Evolutionary conservation across 2,113 vertebrate species (phyloP), one percentile per base, ranked within the genome.

Genomic region (Phyllostomus hastatus): DNA sequence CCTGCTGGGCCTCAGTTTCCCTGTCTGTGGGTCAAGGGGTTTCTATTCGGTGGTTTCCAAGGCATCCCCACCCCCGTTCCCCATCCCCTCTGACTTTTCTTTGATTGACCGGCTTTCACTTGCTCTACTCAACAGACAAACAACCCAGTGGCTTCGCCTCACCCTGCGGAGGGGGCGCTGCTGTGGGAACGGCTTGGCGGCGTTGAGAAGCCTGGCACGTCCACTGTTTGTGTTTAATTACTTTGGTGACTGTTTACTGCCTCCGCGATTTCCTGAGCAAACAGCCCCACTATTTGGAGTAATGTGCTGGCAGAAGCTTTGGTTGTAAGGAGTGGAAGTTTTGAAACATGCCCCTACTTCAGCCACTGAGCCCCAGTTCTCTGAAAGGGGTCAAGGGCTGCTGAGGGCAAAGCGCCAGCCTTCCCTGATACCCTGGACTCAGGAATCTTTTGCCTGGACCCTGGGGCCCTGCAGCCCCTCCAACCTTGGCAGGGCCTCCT

Each of bases 201-300:
- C 20, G 4, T 73, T 75, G 88, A 38, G 59, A 95, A 90, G 95
- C 73, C 92, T 89, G 94, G 79, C 95, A 67, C 52, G 78, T 93
- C 86, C 79, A 61, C 95, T 2, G 41, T 67, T 96, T 84, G 57
- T 95, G 83, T 96, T 97, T 97, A 97, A 97, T 97, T 96, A 97
- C 90, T 97, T 94, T 92, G 92, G 95, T 92, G 94, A 97, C 92
- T 96, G 97, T 97, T 96, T 96, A 96, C 97, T 83, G 95, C 94
- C 97, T 95, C 69, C 96, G 96, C 33, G 15, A 89, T 96, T 97
- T 96, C 92, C 97, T 97, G 90, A 97, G 95, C 96, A 97, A 97
- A 98, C 95, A 96, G 84, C 70, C 86, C 90, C 95, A 69, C 97
- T 97, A 97, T 97, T 91, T 96, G 76, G 90, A 97, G 96, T 96